Evolutionary conservation across 2,888 invertebrate species (phyloP).

Genomic region (Cephus rjabovi): DNA sequence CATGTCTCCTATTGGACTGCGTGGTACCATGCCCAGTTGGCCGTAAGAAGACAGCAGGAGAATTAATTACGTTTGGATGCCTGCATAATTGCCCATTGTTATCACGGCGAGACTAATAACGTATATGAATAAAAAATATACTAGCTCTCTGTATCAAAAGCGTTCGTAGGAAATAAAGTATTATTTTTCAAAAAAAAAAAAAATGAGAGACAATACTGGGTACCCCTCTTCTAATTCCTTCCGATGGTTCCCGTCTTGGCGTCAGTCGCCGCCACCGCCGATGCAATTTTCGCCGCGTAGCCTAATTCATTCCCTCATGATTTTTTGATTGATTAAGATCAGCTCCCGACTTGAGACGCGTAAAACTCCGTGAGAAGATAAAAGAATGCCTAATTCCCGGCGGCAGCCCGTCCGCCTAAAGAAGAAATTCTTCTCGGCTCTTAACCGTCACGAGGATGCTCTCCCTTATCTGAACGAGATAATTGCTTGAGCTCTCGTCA

Average conservation of each 20-base stretch:
- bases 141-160: no score
- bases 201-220: neutral
- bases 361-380: constrained; percentile 50
- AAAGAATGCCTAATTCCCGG: constrained; percentile 56
- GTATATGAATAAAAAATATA: no score
- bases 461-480: constrained; percentile 2
- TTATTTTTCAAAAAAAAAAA: neutral
- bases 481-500: constrained; percentile 38
- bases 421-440: constrained; percentile 34
- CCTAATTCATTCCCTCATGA: constrained; percentile 51
- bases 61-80: neutral
- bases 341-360: constrained; percentile 45
- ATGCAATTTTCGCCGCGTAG: constrained; percentile 19
- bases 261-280: no score
- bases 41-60: neutral
- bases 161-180: neutral
- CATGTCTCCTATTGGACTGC: neutral
- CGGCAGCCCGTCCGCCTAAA: constrained; percentile 43
- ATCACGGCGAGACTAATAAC: no score
- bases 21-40: neutral
- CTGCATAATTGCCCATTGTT: neutral
- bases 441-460: constrained; percentile 12
- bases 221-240: constrained; percentile 7
- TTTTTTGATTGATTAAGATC: constrained; percentile 63
- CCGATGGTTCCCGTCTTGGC: neutral